Percentiles rank a stretch among this genome's conserved stretches.
These are phyloP conservation scores for Takifugu flavidus DNA, from an alignment of 2,113 vertebrate genomes.

Conservation along the genomic window DNA sequence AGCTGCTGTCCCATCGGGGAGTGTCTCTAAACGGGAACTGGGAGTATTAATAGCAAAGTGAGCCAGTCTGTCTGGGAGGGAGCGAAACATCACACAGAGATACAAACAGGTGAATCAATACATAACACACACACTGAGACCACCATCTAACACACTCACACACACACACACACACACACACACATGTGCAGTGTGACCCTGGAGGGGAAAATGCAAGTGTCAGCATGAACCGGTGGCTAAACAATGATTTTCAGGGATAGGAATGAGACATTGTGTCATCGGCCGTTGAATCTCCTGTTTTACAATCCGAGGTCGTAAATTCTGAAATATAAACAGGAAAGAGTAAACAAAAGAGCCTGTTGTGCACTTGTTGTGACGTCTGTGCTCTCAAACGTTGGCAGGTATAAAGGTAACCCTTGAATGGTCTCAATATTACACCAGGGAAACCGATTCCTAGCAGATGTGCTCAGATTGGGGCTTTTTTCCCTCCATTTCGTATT, in stretches of 20 bases:
- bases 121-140: slow-evolving; percentile 45
- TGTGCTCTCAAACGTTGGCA: neutral
- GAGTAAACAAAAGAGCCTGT: slow-evolving; percentile 8
- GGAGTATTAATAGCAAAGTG: slow-evolving; percentile 70
- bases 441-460: slow-evolving; percentile 1
- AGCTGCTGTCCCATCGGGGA: slow-evolving; percentile 61
- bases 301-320: neutral
- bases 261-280: neutral
- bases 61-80: slow-evolving; percentile 51
- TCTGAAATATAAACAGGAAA: slow-evolving; percentile 30
- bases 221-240: neutral
- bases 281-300: neutral
- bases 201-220: neutral
- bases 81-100: slow-evolving; percentile 52
- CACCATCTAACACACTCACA: slow-evolving; percentile 18
- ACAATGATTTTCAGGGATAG: neutral
- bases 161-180: neutral
- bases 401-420: neutral
- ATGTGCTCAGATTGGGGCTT: neutral
- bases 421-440: slow-evolving; percentile 3
- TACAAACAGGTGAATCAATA: slow-evolving; percentile 68
- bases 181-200: neutral
- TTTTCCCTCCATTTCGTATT: too few species aligned
- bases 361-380: slow-evolving; percentile 19
- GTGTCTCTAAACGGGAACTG: slow-evolving; percentile 56